phyloP scores from a whole-genome alignment of 1,140 invertebrate species.

The Polypedilum vanderplanki region DNA sequence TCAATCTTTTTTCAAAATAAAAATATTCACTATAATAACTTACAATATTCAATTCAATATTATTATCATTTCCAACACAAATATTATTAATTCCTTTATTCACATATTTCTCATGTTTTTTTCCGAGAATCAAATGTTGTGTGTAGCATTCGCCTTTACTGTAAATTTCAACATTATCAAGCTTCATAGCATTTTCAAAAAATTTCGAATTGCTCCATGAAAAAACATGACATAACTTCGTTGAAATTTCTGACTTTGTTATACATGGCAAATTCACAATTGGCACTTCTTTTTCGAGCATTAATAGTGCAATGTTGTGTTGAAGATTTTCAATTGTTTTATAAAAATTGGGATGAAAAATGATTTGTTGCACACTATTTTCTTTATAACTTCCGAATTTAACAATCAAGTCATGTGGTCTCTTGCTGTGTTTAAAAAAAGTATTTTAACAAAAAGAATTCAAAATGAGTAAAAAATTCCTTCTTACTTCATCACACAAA shows the following conservation, averaged over 20 bases:
- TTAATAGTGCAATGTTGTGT: not conserved
- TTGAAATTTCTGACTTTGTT: not conserved
- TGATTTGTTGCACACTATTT: not conserved
- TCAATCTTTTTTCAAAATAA: not conserved
- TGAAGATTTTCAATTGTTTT: conserved; percentile 14
- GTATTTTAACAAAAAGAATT: not conserved
- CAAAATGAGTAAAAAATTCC: not conserved
- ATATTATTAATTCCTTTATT: conserved; percentile 24
- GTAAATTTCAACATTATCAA: conserved; percentile 11
- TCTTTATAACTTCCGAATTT: not conserved
- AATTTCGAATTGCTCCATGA: not conserved
- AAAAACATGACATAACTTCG: not conserved
- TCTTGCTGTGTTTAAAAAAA: not conserved
- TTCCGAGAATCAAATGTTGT: not conserved
- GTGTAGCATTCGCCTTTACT: conserved; percentile 21
- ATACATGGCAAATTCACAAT: conserved; percentile 15
- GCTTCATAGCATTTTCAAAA: conserved; percentile 16
- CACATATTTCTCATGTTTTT: conserved; percentile 22
- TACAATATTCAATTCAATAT: conserved; percentile 3
- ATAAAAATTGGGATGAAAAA: not conserved
- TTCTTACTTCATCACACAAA: not conserved
- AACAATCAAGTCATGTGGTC: not conserved
- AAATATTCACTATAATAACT: no score
- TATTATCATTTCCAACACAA: conserved; percentile 3
- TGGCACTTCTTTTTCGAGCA: not conserved